Conservation (phyloP, 2,797 vertebrate species). For the Channa striata region DNA sequence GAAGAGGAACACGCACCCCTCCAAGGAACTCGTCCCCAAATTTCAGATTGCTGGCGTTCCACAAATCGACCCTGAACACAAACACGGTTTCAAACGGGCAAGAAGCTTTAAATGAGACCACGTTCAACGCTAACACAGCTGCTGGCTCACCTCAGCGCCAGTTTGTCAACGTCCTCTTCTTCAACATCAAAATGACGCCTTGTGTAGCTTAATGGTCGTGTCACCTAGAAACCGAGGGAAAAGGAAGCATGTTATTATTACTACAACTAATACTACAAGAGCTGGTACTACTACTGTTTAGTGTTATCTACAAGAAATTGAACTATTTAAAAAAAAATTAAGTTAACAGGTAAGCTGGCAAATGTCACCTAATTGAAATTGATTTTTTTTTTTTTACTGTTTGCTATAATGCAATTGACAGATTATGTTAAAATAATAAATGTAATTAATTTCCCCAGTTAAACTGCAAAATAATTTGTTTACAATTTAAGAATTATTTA, state of each 20-base stretch:
- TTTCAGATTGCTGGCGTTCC: slow-evolving; percentile 98
- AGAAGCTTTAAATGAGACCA: neutral
- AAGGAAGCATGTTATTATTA: too few species aligned
- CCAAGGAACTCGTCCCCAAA: slow-evolving; percentile 98
- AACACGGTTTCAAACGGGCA: slow-evolving; percentile 3
- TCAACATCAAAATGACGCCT: slow-evolving; percentile 98
- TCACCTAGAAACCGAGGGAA: slow-evolving; percentile 84
- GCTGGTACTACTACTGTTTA: too few species aligned
- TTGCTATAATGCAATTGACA: neutral
- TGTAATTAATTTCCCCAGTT: neutral
- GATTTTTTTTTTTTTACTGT: too few species aligned
- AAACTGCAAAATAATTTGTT: neutral
- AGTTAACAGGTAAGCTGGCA: neutral
- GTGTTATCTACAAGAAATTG: too few species aligned
- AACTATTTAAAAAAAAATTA: too few species aligned
- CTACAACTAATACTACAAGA: too few species aligned
- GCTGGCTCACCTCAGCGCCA: slow-evolving; percentile 91
- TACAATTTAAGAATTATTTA: too few species aligned
- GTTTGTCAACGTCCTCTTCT: slow-evolving; percentile 97
- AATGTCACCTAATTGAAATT: neutral
- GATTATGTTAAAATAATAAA: neutral
- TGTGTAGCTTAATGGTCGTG: slow-evolving; percentile 93
- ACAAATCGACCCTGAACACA: slow-evolving; percentile 92
- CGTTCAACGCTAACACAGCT: neutral
- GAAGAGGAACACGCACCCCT: slow-evolving; percentile 92